Percentiles rank a stretch among this genome's conserved stretches.
Conservation (phyloP, 2,113 vertebrate species). For the Crotalus viridis region DNA sequence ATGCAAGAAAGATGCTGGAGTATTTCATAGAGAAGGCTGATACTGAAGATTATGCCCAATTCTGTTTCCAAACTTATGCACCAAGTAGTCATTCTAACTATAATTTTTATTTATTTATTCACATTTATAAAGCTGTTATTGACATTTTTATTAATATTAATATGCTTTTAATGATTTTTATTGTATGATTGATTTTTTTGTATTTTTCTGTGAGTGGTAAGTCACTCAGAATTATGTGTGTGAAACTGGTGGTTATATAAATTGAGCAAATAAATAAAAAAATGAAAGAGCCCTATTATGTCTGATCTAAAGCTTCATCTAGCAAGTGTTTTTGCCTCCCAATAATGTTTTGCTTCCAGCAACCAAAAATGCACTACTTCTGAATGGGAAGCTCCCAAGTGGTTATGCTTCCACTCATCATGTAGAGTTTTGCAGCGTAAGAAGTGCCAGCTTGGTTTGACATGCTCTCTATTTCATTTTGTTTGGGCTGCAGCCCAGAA, state of each 20-base stretch:
- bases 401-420: slow-evolving; percentile 20
- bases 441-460: slow-evolving; percentile 31
- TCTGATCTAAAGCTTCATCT: background rate
- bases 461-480: slow-evolving; percentile 8
- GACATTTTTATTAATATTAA: background rate
- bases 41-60: background rate
- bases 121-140: background rate
- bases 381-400: background rate
- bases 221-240: background rate
- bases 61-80: background rate
- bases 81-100: background rate
- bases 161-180: background rate
- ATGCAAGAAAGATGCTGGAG: background rate
- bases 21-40: background rate
- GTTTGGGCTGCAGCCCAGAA: slow-evolving; percentile 3
- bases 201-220: background rate
- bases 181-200: background rate
- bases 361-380: background rate
- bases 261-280: background rate
- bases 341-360: background rate
- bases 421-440: background rate
- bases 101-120: background rate
- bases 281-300: background rate
- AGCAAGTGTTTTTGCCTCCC: background rate
- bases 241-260: background rate